Percentiles rank a stretch among this genome's conserved stretches.
phyloP scores from a whole-genome alignment of 2,113 vertebrate genomes.

The Archilochus colubris region DNA sequence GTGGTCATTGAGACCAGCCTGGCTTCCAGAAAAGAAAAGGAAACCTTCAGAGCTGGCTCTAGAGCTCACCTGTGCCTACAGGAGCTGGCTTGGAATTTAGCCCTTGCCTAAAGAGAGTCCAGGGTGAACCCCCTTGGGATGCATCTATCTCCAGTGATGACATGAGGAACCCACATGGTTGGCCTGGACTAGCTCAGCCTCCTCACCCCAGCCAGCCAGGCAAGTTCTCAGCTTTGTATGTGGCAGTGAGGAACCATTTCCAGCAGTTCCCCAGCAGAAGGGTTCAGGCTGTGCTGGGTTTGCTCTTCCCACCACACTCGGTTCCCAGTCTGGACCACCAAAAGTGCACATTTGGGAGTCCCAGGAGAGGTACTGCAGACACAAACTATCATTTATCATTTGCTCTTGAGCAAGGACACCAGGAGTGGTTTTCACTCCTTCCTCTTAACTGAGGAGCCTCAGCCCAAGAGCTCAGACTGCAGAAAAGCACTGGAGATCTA shows the following conservation, averaged over 20 bases:
- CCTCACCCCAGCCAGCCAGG: neutral
- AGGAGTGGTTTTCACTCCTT: neutral
- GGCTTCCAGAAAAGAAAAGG: neutral
- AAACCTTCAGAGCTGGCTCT: neutral
- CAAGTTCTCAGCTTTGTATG: neutral
- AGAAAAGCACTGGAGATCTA: neutral
- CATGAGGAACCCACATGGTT: neutral
- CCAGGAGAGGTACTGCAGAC: neutral
- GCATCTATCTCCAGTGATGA: accelerated
- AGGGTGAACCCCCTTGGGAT: neutral
- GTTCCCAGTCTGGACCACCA: neutral
- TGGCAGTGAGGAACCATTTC: neutral
- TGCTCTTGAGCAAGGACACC: neutral
- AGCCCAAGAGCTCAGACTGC: neutral
- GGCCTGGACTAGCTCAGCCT: neutral
- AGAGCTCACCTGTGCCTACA: neutral
- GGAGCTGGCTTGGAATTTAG: neutral
- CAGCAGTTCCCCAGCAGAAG: neutral
- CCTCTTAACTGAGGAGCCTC: neutral
- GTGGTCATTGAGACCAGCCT: neutral
- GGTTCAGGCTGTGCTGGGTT: neutral
- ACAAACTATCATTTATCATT: neutral
- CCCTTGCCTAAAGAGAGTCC: neutral
- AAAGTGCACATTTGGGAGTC: neutral
- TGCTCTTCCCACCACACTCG: neutral